Percentiles rank a stretch among this genome's conserved stretches.
phyloP scores from a whole-genome alignment of 2,888 invertebrate species.

The Callyntrura guangdongensis region DNA sequence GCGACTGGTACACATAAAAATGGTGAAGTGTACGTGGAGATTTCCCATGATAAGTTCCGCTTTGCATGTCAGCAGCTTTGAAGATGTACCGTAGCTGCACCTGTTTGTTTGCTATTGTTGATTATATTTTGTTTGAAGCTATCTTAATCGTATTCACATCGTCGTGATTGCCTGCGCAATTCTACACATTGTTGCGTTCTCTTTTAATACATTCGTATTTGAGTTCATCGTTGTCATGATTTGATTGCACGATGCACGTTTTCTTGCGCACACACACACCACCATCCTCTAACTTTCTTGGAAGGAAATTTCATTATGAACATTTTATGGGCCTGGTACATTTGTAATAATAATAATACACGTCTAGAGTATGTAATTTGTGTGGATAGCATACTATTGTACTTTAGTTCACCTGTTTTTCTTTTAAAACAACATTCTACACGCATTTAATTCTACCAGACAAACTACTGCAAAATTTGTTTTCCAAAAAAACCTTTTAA shows the following conservation, averaged over 20 bases:
- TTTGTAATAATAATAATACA: too few relatives aligned
- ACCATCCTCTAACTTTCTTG: slow-evolving; percentile 69
- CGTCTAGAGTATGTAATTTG: too few relatives aligned
- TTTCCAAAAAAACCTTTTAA: too few relatives aligned
- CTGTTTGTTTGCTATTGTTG: slow-evolving; percentile 24
- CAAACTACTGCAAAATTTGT: neutral
- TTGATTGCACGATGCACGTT: slow-evolving; percentile 65
- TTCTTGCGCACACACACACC: slow-evolving; percentile 60
- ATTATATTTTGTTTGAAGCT: neutral
- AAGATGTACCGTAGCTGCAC: slow-evolving; percentile 58
- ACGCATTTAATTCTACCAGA: neutral
- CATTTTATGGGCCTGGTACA: too few relatives aligned
- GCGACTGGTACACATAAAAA: slow-evolving; percentile 45
- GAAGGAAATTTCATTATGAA: slow-evolving; percentile 43
- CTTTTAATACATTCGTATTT: too few relatives aligned
- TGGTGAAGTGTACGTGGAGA: slow-evolving; percentile 35
- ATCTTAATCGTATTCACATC: slow-evolving; percentile 35
- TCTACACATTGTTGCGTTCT: too few relatives aligned
- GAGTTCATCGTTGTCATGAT: slow-evolving; percentile 64
- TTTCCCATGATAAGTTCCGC: slow-evolving; percentile 78
- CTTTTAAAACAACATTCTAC: neutral
- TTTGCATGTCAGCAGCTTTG: slow-evolving; percentile 56
- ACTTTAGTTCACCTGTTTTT: too few relatives aligned
- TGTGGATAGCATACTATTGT: too few relatives aligned
- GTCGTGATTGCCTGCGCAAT: slow-evolving; percentile 44